Base-by-base conservation (phyloP, 1,140 invertebrate genomes). In the Spodoptera litura region DNA sequence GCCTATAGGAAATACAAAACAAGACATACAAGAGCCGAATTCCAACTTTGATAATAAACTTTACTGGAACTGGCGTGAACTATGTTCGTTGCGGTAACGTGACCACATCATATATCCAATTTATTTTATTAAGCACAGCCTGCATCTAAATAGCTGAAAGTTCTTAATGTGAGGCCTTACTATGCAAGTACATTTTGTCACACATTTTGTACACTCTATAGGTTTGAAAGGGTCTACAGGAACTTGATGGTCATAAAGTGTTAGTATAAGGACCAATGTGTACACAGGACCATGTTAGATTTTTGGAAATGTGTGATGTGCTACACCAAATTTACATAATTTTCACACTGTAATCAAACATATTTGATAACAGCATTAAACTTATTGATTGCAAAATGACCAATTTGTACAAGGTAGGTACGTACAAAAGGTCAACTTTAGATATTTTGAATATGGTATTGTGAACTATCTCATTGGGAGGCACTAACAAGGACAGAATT, bases 1-100 rank as follows among this genome's bases (percentile, higher is more conserved):
- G 20, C 20, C 20, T 20, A 27, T 13, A 27, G 44, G 15, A 52
- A 25, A n/a, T 44, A 31, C 49, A 66, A 66, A 66, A 66, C 38
- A 66, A 27, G 49, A 70, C n/a, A 70, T 70, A n/a, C 49, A 10
- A 20, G 20, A 27, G n/a, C 6, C 52, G 27, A 31, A 20, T 53
- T 53, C 20, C 52, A 31, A 70, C 49, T 68, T 68, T 31, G 49
- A 25, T 70, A 31, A 70, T 70, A 70, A 70, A 70, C 20, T 53
- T 70, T 31, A 27, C 12, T 11, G 15, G 11, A 53, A 70, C 10
- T 52, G 25, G 25, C 49, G 25, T 70, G 51, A 70, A 70, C 49
- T 31, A 52, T 52, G 15, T 66, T 49, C 4, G 49, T 70, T 70
- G 25, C 12, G 15, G 66, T 13, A 70, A 25, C 51, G 13, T 70